Conservation (phyloP, 2,888 invertebrate genomes). For the Celastrina argiolus region DNA sequence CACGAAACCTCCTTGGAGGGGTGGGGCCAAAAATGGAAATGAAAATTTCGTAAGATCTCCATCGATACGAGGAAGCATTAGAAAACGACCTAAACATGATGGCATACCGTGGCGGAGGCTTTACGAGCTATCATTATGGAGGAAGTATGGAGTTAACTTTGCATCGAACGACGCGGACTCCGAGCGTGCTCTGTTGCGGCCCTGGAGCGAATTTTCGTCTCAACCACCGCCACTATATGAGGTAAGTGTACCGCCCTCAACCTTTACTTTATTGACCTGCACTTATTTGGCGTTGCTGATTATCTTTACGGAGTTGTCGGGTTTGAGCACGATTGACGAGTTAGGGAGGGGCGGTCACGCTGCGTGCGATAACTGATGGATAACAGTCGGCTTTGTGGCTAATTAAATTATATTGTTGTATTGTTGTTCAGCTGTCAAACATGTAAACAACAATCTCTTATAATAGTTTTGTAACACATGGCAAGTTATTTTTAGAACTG, state of each 20-base stretch:
- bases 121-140: constrained; percentile 75
- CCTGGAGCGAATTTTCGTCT: constrained; percentile 61
- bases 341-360: constrained; percentile 45
- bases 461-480: constrained; percentile 26
- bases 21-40: constrained; percentile 55
- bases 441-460: constrained; percentile 11
- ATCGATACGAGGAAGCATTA: constrained; percentile 64
- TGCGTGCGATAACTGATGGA: constrained; percentile 33
- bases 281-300: constrained; percentile 57
- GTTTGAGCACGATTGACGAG: constrained; percentile 42
- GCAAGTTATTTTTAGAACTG: not conserved
- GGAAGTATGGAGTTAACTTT: constrained; percentile 72
- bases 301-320: constrained; percentile 43
- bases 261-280: constrained; percentile 45
- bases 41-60: constrained; percentile 61
- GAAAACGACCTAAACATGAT: constrained; percentile 61
- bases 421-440: constrained; percentile 23
- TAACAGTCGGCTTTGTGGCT: constrained; percentile 37
- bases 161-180: constrained; percentile 61
- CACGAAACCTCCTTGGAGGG: constrained; percentile 69
- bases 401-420: constrained; percentile 39
- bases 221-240: constrained; percentile 51
- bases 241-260: constrained; percentile 52
- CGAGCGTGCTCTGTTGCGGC: constrained; percentile 61
- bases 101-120: constrained; percentile 75